Evolutionary conservation across 1,140 invertebrate genomes (phyloP).

Genomic region (Zeugodacus cucurbitae): DNA sequence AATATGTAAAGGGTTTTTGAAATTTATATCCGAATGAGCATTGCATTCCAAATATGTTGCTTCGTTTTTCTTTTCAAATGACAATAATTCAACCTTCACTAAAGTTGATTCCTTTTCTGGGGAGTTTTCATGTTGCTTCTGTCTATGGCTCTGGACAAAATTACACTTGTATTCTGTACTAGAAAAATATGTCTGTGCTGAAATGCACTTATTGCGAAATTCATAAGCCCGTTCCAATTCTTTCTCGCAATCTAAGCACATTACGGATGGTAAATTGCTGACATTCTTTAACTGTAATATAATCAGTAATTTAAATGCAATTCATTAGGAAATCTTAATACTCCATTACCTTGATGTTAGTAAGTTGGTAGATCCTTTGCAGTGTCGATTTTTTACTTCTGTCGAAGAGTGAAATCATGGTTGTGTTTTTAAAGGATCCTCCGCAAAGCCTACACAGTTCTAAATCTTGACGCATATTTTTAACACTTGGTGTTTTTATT

Average conservation of each 20-base stretch:
- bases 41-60: neutral
- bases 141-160: neutral
- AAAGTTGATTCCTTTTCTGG: neutral
- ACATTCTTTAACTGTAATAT: neutral
- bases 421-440: neutral
- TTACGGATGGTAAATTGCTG: neutral
- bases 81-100: neutral
- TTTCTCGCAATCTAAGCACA: conserved; percentile 38
- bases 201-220: conserved; percentile 40
- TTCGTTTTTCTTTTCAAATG: neutral
- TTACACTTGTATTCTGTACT: neutral
- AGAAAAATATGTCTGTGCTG: conserved; percentile 9
- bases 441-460: neutral
- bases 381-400: neutral
- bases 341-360: neutral
- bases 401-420: neutral
- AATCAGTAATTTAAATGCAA: neutral
- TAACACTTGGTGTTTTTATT: neutral
- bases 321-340: neutral
- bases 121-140: neutral
- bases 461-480: neutral
- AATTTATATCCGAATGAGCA: neutral
- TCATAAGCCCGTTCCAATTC: conserved; percentile 22
- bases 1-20: neutral
- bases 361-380: neutral